phyloP scores from a whole-genome alignment of 2,113 vertebrate species.

The Coregonus clupeaformis region DNA sequence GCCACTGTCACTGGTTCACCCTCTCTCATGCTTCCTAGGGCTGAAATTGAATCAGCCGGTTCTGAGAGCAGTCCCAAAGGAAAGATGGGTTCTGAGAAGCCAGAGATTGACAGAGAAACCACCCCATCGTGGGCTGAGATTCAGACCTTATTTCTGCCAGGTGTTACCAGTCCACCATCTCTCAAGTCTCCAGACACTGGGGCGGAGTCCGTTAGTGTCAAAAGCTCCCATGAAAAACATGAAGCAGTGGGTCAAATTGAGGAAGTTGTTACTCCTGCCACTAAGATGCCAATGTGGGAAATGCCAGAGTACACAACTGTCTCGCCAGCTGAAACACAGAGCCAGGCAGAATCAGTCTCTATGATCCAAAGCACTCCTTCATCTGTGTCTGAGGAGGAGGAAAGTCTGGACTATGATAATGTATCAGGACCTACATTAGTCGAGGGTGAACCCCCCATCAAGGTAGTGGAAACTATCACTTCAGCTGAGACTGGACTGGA shows the following conservation, averaged over 20 bases:
- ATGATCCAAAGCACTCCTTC: conserved; percentile 25
- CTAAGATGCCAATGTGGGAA: conserved; percentile 19
- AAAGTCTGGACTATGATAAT: conserved; percentile 9
- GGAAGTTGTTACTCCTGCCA: conserved; percentile 24
- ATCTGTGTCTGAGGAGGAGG: conserved; percentile 21
- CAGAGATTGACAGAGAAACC: conserved; percentile 12
- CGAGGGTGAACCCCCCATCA: conserved; percentile 22
- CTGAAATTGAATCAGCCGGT: conserved; percentile 27
- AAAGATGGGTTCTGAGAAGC: conserved; percentile 21
- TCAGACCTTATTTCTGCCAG: conserved; percentile 53
- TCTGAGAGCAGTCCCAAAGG: conserved; percentile 32
- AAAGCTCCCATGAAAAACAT: conserved; percentile 30
- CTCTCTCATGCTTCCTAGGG: neutral
- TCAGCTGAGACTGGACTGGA: conserved; percentile 28
- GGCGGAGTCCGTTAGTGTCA: conserved; percentile 21
- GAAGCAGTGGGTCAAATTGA: conserved; percentile 16
- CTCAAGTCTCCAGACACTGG: conserved; percentile 9
- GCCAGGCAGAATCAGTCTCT: conserved; percentile 2
- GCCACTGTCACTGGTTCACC: conserved; percentile 22
- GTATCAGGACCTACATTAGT: conserved; percentile 12
- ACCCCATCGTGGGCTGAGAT: conserved; percentile 45
- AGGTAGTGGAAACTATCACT: conserved; percentile 26
- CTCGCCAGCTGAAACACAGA: conserved; percentile 29
- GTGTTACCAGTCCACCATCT: conserved; percentile 40
- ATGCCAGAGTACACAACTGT: conserved; percentile 29